These are phyloP conservation scores for Ceramica pisi DNA, from an alignment of 2,888 invertebrate genomes.

Conservation along the genomic window DNA sequence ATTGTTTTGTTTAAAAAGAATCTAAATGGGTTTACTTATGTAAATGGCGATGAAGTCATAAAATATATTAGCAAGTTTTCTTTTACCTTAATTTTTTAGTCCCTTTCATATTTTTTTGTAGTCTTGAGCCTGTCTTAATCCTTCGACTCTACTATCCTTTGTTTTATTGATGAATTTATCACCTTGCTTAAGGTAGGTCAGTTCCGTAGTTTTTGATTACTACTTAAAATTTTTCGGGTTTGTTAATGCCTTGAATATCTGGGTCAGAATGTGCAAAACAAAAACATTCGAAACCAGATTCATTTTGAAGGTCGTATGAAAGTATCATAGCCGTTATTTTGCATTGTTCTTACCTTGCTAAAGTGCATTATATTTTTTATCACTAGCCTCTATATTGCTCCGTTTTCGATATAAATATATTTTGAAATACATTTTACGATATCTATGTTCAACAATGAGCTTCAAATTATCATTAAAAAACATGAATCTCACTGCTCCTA, in stretches of 20 bases:
- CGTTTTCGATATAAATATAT: too few relatives aligned
- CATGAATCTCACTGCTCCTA: not conserved
- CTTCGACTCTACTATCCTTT: not conserved
- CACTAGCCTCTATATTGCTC: too few relatives aligned
- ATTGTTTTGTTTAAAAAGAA: constrained; percentile 46
- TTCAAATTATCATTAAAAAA: constrained; percentile 7
- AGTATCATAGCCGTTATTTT: constrained; percentile 4
- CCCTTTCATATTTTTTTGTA: not conserved
- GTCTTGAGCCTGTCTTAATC: too few relatives aligned
- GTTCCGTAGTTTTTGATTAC: constrained; percentile 3
- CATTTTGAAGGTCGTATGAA: constrained; percentile 44
- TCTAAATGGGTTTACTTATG: constrained; percentile 33
- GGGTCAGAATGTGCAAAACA: constrained; percentile 41
- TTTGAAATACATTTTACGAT: too few relatives aligned
- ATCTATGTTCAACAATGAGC: not conserved
- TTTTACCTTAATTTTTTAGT: constrained; percentile 25
- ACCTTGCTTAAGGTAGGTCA: constrained; percentile 5
- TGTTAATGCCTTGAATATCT: constrained; percentile 29
- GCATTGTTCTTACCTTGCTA: constrained; percentile 13
- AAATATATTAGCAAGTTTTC: constrained; percentile 29
- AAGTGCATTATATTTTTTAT: not conserved
- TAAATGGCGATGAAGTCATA: constrained; percentile 48
- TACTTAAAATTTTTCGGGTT: not conserved
- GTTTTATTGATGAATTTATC: not conserved
- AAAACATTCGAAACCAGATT: constrained; percentile 51